A percentile compares a stretch with the other conserved stretches of the same genome.
Evolutionary conservation across 2,888 invertebrate genomes (phyloP).

Genomic region (Phragmatobia fuliginosa): DNA sequence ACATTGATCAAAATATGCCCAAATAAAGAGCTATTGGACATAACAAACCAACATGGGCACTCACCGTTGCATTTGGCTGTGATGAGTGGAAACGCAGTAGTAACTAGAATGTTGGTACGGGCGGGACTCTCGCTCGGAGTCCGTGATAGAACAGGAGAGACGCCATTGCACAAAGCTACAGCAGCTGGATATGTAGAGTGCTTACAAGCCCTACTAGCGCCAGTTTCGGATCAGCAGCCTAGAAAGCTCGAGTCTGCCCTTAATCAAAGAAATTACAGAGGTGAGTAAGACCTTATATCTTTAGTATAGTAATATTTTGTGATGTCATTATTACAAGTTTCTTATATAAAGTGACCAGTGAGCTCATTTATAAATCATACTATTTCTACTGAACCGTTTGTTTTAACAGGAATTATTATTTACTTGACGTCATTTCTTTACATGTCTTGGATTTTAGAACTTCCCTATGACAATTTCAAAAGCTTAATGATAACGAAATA

Average conservation of each 20-base stretch:
- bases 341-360: not conserved
- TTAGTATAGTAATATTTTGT: not conserved
- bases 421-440: constrained; percentile 38
- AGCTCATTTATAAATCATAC: not conserved
- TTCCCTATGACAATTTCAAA: no score
- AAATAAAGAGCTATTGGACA: constrained; percentile 91
- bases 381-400: not conserved
- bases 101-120: constrained; percentile 92
- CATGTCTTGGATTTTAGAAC: constrained; percentile 21
- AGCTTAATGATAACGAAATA: no score
- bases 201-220: constrained; percentile 90
- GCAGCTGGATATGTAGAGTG: constrained; percentile 89
- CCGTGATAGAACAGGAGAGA: constrained; percentile 93
- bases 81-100: constrained; percentile 90
- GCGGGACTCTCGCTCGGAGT: constrained; percentile 91
- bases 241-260: constrained; percentile 86
- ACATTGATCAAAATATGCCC: constrained; percentile 93
- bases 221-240: constrained; percentile 78
- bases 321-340: constrained; percentile 6
- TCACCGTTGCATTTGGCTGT: constrained; percentile 96
- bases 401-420: constrained; percentile 12
- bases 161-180: constrained; percentile 94
- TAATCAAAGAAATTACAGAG: constrained; percentile 94
- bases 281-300: constrained; percentile 85
- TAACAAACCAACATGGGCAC: constrained; percentile 92